Conservation (phyloP, 1,140 invertebrate genomes). For the Drosophila erecta region DNA sequence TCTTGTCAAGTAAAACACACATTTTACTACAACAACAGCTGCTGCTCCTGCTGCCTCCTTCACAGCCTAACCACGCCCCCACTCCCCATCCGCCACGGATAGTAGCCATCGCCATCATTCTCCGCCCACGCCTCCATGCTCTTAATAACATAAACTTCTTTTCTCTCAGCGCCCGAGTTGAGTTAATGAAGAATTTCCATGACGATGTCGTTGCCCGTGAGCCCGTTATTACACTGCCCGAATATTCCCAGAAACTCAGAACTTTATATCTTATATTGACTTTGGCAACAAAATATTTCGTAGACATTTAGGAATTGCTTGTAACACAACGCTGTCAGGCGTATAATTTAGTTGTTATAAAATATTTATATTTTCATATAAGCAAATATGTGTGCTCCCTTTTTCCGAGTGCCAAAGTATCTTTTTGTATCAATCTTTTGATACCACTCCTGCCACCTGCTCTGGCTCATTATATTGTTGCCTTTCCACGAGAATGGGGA, state of each 20-base stretch:
- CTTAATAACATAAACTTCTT: constrained; percentile 84
- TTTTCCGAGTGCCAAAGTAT: constrained; percentile 24
- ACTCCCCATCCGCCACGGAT: background rate
- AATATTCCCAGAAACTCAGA: background rate
- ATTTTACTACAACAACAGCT: constrained; percentile 73
- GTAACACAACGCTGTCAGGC: no score
- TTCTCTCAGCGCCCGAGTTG: constrained; percentile 66
- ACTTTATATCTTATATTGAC: background rate
- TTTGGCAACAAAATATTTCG: no score
- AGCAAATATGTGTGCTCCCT: background rate
- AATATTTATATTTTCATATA: background rate
- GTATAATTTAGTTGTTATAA: background rate
- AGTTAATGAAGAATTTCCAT: constrained; percentile 84
- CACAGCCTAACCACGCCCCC: constrained; percentile 27
- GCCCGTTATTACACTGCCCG: constrained; percentile 19
- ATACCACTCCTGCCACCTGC: constrained; percentile 64
- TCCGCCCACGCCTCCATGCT: constrained; percentile 32
- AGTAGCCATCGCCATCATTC: constrained; percentile 11
- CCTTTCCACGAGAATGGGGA: constrained; percentile 5
- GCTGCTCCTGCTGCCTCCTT: constrained; percentile 26
- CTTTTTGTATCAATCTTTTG: constrained; percentile 50
- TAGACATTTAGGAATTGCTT: no score
- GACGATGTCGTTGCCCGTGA: constrained; percentile 68
- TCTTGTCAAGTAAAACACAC: constrained; percentile 80
- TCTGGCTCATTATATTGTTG: constrained; percentile 68